A percentile compares a stretch with the other conserved stretches of the same genome.
Conservation (phyloP, 1,140 invertebrate species). For the Dinothrombium tinctorium region DNA sequence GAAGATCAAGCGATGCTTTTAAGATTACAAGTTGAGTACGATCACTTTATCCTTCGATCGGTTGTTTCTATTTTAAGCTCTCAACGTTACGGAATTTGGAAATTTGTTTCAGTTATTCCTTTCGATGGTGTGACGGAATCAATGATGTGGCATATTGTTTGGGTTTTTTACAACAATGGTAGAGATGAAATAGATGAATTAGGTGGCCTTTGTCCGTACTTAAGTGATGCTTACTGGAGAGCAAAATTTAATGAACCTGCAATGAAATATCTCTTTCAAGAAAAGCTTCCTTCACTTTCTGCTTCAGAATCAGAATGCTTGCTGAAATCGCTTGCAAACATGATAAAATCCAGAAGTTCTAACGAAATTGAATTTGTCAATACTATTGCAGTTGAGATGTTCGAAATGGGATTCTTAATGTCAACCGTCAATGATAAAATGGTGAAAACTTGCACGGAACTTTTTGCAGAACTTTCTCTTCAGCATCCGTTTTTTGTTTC, state of each 20-base stretch:
- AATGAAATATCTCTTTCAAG: conserved; percentile 9
- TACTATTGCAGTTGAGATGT: conserved; percentile 5
- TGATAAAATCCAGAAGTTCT: conserved; percentile 8
- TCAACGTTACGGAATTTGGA: conserved; percentile 11
- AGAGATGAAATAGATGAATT: conserved; percentile 7
- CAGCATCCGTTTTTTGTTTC: conserved; percentile 4
- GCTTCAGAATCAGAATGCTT: conserved; percentile 3
- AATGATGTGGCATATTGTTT: conserved; percentile 14
- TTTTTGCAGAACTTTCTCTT: neutral
- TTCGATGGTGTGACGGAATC: conserved; percentile 11
- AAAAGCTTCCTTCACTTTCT: conserved; percentile 9
- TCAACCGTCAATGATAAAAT: neutral
- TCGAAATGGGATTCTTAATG: conserved; percentile 7
- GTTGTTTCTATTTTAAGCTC: conserved; percentile 9
- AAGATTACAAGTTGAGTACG: conserved; percentile 13
- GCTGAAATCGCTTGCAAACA: conserved; percentile 11
- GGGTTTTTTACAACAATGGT: conserved; percentile 13
- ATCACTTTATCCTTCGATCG: conserved; percentile 12
- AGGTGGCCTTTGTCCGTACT: conserved; percentile 8
- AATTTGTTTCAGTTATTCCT: conserved; percentile 8
- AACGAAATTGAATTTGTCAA: conserved; percentile 6
- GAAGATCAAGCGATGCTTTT: conserved; percentile 10
- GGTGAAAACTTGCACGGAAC: neutral
- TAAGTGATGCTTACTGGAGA: conserved; percentile 11
- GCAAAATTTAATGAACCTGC: conserved; percentile 10